phyloP scores from a whole-genome alignment of 2,888 invertebrate species.

The Pyrochroa serraticornis region DNA sequence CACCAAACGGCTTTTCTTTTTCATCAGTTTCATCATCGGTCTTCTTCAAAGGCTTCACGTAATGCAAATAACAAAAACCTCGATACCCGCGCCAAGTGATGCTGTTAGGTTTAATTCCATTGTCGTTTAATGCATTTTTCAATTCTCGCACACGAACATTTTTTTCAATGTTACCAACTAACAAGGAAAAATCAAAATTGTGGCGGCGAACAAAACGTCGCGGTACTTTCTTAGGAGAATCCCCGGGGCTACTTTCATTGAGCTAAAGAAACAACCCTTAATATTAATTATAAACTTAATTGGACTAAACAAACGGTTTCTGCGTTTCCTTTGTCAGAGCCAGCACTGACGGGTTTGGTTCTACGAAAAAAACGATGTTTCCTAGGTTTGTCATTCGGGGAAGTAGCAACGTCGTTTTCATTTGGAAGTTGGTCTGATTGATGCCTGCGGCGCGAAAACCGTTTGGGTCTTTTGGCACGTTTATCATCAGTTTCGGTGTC shows the following conservation, averaged over 20 bases:
- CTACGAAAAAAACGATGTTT: too few relatives aligned
- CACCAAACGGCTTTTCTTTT: constrained; percentile 50
- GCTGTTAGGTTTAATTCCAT: constrained; percentile 76
- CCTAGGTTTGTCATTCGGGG: too few relatives aligned
- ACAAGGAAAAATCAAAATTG: constrained; percentile 64
- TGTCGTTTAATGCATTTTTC: constrained; percentile 73
- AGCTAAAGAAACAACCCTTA: too few relatives aligned
- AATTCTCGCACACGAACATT: constrained; percentile 75
- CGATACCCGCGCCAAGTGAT: constrained; percentile 69
- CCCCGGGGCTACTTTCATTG: too few relatives aligned
- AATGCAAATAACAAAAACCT: constrained; percentile 68
- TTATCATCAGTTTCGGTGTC: constrained; percentile 65
- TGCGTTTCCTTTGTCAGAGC: constrained; percentile 20
- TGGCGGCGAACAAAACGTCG: not conserved
- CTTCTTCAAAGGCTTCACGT: constrained; percentile 66
- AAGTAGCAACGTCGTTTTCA: constrained; percentile 6
- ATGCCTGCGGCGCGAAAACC: constrained; percentile 14
- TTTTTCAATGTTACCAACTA: constrained; percentile 75
- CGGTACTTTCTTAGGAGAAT: too few relatives aligned
- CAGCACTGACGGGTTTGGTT: not conserved
- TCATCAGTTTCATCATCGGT: constrained; percentile 18
- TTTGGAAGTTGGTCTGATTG: constrained; percentile 1
- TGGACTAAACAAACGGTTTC: not conserved
- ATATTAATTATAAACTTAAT: too few relatives aligned
- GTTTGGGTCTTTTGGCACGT: constrained; percentile 53